Evolutionary conservation across 2,113 vertebrate genomes (phyloP).

Genomic region (Bungarus multicinctus): DNA sequence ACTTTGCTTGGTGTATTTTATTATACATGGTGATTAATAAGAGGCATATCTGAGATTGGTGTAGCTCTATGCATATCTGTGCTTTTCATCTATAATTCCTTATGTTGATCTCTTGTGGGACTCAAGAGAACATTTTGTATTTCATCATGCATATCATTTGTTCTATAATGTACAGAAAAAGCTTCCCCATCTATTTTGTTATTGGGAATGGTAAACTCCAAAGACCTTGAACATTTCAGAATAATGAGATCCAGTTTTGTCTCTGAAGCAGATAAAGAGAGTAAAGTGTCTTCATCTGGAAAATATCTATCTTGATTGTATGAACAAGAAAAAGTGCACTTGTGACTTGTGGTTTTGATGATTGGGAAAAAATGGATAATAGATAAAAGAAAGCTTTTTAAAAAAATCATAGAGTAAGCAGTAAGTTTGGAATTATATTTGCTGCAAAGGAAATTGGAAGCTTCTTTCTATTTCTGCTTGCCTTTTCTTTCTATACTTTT

Average conservation of each 20-base stretch:
- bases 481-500: neutral
- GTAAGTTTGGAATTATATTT: neutral
- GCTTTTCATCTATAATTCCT: neutral
- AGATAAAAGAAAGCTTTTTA: neutral
- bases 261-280: neutral
- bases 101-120: neutral
- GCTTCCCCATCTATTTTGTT: neutral
- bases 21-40: neutral
- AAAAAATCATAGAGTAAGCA: neutral
- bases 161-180: neutral
- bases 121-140: neutral
- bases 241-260: neutral
- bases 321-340: neutral
- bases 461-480: neutral
- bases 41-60: neutral
- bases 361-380: neutral
- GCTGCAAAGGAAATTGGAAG: neutral
- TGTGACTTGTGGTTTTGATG: neutral
- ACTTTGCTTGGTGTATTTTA: neutral
- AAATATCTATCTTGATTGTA: neutral
- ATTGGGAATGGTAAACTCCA: neutral
- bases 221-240: neutral
- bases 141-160: neutral
- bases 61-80: neutral
- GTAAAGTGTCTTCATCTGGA: neutral